Conservation (phyloP, 2,888 invertebrate genomes). For the Masnerella sp. region DNA sequence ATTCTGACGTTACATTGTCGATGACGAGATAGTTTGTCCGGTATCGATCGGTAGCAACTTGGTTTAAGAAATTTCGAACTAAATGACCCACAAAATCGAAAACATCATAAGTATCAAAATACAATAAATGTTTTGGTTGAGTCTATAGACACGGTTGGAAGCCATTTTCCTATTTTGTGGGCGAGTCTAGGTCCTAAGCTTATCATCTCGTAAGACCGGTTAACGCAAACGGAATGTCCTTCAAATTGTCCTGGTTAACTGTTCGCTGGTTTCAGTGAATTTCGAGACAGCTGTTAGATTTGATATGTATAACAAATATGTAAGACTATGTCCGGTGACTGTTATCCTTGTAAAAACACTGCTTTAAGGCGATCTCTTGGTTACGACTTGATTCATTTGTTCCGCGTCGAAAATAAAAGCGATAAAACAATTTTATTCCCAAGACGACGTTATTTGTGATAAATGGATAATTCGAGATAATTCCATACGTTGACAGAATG, state of each 20-base stretch:
- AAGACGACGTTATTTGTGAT: no score
- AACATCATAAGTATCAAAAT: conserved; percentile 59
- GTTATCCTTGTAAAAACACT: conserved; percentile 37
- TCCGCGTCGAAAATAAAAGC: no score
- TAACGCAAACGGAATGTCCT: conserved; percentile 32
- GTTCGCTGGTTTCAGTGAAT: conserved; percentile 19
- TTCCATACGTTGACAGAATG: no score
- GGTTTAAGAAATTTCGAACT: conserved; percentile 38
- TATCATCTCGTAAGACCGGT: conserved; percentile 17
- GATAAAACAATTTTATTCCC: no score
- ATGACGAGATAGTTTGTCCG: conserved; percentile 23
- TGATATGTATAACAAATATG: conserved; percentile 56
- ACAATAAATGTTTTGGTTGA: conserved; percentile 56
- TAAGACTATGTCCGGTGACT: conserved; percentile 25
- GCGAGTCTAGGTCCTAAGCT: conserved; percentile 32
- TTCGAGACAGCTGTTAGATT: conserved; percentile 17
- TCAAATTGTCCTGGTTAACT: conserved; percentile 51
- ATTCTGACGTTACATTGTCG: conserved; percentile 26
- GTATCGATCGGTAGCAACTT: conserved; percentile 23
- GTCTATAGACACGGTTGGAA: conserved; percentile 50
- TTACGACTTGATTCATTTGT: no score
- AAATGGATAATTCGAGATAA: no score
- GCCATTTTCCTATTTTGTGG: conserved; percentile 58
- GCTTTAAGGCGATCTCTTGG: not conserved
- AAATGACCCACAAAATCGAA: conserved; percentile 59